phyloP scores from a whole-genome alignment of 2,113 vertebrate species.

The Notarius lentiginosus region DNA sequence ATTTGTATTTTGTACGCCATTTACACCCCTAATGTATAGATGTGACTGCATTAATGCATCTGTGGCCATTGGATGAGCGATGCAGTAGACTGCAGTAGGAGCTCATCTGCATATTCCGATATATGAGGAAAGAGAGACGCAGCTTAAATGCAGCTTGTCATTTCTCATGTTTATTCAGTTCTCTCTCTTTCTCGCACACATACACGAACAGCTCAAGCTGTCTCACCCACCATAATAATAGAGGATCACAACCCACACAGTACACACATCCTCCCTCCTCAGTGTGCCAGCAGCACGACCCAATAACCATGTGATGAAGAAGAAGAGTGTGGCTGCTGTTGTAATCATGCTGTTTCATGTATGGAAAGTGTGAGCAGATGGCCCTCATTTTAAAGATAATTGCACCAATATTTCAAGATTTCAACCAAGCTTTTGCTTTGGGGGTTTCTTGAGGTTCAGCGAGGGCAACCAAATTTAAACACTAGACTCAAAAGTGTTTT shows the following conservation, averaged over 20 bases:
- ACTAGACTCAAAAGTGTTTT: neutral
- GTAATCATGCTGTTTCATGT: neutral
- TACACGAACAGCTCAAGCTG: slow-evolving; percentile 21
- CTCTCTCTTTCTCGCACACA: slow-evolving; percentile 6
- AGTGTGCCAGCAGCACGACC: neutral
- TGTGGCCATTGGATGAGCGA: neutral
- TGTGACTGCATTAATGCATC: neutral
- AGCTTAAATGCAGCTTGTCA: slow-evolving; percentile 21
- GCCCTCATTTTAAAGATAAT: slow-evolving; percentile 21
- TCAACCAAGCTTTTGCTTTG: neutral
- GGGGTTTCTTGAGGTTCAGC: neutral
- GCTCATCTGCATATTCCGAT: slow-evolving; percentile 17
- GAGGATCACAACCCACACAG: slow-evolving; percentile 33
- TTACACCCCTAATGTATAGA: too few relatives aligned
- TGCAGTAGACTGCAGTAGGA: slow-evolving; percentile 8
- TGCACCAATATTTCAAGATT: slow-evolving; percentile 29
- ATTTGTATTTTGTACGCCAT: neutral
- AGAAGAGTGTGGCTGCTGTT: neutral
- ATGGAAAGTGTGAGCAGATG: slow-evolving; percentile 20
- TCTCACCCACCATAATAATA: slow-evolving; percentile 30
- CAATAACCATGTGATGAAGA: slow-evolving; percentile 3
- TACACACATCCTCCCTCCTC: neutral
- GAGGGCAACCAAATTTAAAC: too few relatives aligned
- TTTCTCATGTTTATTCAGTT: slow-evolving; percentile 35
- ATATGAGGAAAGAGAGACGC: neutral